phyloP scores from a whole-genome alignment of 2,113 vertebrate genomes.

The Rattus rattus region DNA sequence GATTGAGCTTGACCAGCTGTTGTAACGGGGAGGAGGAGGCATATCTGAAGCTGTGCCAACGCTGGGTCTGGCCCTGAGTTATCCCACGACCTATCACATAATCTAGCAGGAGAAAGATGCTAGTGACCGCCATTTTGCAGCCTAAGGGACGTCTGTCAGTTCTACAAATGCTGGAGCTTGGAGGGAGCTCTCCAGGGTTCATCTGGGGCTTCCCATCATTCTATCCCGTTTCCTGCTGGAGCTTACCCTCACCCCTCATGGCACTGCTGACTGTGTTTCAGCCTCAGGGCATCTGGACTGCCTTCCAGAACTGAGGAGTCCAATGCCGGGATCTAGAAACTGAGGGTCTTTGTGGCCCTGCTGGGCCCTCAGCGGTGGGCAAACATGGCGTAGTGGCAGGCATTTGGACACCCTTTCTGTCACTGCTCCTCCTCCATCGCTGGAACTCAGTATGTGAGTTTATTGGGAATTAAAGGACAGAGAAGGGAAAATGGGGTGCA shows the following conservation, averaged over 20 bases:
- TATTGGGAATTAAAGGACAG: neutral
- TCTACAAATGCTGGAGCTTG: neutral
- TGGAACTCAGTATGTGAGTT: neutral
- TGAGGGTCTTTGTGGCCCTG: neutral
- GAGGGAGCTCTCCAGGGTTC: neutral
- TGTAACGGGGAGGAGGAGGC: neutral
- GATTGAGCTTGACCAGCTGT: neutral
- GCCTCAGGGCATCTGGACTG: neutral
- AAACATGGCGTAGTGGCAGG: no score
- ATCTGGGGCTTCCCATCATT: neutral
- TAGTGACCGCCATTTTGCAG: neutral
- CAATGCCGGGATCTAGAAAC: neutral
- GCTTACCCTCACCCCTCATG: neutral
- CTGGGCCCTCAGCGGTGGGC: neutral
- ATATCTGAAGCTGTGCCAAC: neutral
- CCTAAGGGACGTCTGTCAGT: neutral
- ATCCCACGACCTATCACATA: neutral
- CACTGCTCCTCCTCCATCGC: neutral
- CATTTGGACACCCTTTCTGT: accelerated
- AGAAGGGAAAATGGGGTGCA: neutral
- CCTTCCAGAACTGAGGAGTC: neutral
- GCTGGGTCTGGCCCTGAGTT: neutral
- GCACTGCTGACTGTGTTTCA: neutral
- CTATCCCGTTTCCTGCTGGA: no score
- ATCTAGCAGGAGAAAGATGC: neutral